Evolutionary conservation across 2,113 vertebrate genomes (phyloP).

Genomic region (Tupaia chinensis): DNA sequence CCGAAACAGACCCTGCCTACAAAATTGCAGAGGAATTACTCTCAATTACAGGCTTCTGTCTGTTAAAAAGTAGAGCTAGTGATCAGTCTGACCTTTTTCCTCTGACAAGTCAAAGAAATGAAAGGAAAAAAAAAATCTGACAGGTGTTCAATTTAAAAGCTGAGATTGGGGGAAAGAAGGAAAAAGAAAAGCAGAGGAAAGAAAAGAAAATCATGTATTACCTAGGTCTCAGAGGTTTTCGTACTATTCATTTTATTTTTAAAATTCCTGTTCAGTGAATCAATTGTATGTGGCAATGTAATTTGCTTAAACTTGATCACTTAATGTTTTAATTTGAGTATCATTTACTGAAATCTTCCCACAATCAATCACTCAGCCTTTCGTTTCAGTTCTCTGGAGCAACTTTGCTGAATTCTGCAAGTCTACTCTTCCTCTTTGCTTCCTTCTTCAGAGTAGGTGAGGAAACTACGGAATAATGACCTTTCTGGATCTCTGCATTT

Average conservation of each 20-base stretch:
- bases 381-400: conserved; percentile 63
- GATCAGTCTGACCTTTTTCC: conserved; percentile 89
- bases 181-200: neutral
- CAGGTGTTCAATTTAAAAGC: conserved; percentile 82
- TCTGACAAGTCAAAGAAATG: conserved; percentile 86
- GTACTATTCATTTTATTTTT: conserved; percentile 60
- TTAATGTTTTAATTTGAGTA: conserved; percentile 86
- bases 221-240: conserved; percentile 52
- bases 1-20: conserved; percentile 84
- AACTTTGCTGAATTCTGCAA: conserved; percentile 75
- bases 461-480: conserved; percentile 53
- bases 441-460: conserved; percentile 45
- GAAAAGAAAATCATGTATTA: conserved; percentile 58
- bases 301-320: conserved; percentile 85
- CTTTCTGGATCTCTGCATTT: neutral
- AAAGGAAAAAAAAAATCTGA: conserved; percentile 81
- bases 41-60: conserved; percentile 89
- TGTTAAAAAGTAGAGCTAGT: conserved; percentile 86
- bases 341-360: conserved; percentile 81
- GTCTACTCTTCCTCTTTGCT: conserved; percentile 9
- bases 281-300: conserved; percentile 81
- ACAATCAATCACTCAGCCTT: conserved; percentile 80
- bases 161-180: conserved; percentile 30
- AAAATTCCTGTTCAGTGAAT: conserved; percentile 73
- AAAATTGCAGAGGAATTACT: conserved; percentile 90